Percentiles rank a stretch among this genome's conserved stretches.
Conservation (phyloP, 2,113 vertebrate species). For the Chaetorhynchus papuensis region DNA sequence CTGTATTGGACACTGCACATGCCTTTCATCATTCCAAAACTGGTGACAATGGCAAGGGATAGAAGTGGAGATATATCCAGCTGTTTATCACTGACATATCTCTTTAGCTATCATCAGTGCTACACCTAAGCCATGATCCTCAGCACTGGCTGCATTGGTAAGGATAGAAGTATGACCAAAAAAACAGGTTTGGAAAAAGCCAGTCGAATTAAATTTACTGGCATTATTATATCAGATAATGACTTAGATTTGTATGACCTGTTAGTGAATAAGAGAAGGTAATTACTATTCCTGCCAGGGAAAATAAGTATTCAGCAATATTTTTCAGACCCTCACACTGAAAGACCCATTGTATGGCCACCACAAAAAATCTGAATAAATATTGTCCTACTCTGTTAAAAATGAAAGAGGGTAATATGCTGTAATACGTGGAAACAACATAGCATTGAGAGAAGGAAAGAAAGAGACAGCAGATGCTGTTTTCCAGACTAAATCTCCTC, state of each 20-base stretch:
- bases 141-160: fast-evolving
- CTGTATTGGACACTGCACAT: not conserved
- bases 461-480: conserved; percentile 62
- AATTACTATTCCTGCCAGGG: conserved; percentile 10
- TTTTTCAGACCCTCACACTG: conserved; percentile 5
- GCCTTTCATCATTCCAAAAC: not conserved
- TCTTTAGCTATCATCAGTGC: not conserved
- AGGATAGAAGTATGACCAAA: not conserved
- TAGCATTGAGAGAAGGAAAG: not conserved
- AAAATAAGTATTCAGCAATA: conserved; percentile 20
- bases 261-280: not conserved
- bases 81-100: not conserved
- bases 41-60: not conserved
- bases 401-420: conserved; percentile 30
- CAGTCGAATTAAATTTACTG: not conserved
- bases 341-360: conserved; percentile 22
- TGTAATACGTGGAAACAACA: conserved; percentile 6
- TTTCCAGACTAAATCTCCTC: conserved; percentile 61
- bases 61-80: not conserved
- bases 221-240: not conserved
- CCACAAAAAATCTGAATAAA: conserved; percentile 36
- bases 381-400: conserved; percentile 10
- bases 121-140: not conserved
- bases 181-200: not conserved
- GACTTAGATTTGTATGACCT: not conserved